Evolutionary conservation across 2,113 vertebrate species (phyloP), one percentile per base, ranked within the genome.

Genomic region (Neotoma lepida): DNA sequence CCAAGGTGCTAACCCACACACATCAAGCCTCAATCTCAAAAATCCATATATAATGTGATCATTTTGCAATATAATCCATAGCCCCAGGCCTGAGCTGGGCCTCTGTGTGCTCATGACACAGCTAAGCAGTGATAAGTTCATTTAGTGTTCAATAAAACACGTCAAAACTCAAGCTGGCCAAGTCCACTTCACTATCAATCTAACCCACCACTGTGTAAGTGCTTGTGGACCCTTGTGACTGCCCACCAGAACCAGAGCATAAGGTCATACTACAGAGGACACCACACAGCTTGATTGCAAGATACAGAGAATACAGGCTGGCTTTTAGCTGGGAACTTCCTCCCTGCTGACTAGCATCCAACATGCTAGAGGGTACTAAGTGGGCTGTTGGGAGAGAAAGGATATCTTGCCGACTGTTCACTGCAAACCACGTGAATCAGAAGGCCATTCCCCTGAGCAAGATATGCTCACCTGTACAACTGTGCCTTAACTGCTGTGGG

Each of bases 41-140:
- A 54, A 44, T 54, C 24, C 28, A 7, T 17, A 20, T 68, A 70
- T 64, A 80, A 17, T 80, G 44, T 61, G 70, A 3, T 88, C 18
- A 84, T 35, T 90, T 93, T 88, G 71, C 5, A 84, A 24, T n/a
- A 39, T 10, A 78, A n/a, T 68, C 35, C 46, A 28, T 78, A 70
- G 35, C 41, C 56, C 28, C 12, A 63, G 22, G 28, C 39, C 49
- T 78, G 35, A 80, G 49, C 10, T 80, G 51, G 82, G 64, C 58
- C 22, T 61, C 46, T 49, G 44, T 78, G 71, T 86, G 86, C 86
- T 63, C 51, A 89, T 63, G 82, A 90, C 33, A 22, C 30, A 92
- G 76, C 39, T 76, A 92, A 93, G 44, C 2, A 90, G 91, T 41
- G 82, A 94, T 92, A 94, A 91, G 84, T 90, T 86, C 71, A 90